A percentile compares a stretch with the other conserved stretches of the same genome.
These are phyloP conservation scores for Bedellia somnulentella DNA, from an alignment of 2,888 invertebrate species.

Conservation along the genomic window DNA sequence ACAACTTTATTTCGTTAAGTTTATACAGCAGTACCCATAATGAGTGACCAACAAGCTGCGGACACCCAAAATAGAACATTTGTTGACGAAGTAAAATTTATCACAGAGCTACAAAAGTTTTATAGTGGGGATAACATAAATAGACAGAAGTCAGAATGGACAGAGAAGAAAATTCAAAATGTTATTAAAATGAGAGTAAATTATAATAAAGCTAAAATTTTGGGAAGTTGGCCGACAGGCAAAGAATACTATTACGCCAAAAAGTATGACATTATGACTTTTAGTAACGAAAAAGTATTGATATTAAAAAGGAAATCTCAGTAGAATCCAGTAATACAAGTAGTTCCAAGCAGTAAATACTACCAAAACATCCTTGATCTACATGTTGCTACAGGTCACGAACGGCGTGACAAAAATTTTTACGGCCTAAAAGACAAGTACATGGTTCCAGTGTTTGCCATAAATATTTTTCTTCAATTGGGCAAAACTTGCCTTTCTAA, in stretches of 20 bases:
- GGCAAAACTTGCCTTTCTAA: slow-evolving; percentile 13
- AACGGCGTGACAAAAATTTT: slow-evolving; percentile 15
- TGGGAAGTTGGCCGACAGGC: slow-evolving; percentile 1
- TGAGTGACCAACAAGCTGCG: too few relatives aligned
- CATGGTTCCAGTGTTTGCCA: slow-evolving; percentile 11
- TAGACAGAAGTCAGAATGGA: slow-evolving; percentile 5
- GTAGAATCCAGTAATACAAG: slow-evolving; percentile 9
- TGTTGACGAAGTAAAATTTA: too few relatives aligned
- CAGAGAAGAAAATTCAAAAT: too few relatives aligned
- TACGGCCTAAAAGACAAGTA: slow-evolving; percentile 12
- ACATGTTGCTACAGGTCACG: slow-evolving; percentile 14
- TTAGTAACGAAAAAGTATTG: slow-evolving; percentile 4
- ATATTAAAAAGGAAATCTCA: slow-evolving; percentile 7
- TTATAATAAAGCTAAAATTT: slow-evolving; percentile 3
- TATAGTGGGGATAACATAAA: slow-evolving; percentile 4
- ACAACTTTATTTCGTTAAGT: too few relatives aligned
- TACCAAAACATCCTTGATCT: slow-evolving; percentile 11
- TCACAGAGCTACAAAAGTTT: slow-evolving; percentile 2
- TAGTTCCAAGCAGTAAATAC: slow-evolving; percentile 12
- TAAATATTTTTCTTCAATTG: slow-evolving; percentile 12
- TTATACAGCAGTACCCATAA: too few relatives aligned
- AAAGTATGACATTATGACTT: slow-evolving; percentile 5
- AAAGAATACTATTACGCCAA: slow-evolving; percentile 5
- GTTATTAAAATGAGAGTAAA: slow-evolving; percentile 4
- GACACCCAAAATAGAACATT: slow-evolving; percentile 1